Percentiles rank a stretch among this genome's conserved stretches.
Evolutionary conservation across 2,113 vertebrate genomes (phyloP).

Genomic region (Pan paniscus): DNA sequence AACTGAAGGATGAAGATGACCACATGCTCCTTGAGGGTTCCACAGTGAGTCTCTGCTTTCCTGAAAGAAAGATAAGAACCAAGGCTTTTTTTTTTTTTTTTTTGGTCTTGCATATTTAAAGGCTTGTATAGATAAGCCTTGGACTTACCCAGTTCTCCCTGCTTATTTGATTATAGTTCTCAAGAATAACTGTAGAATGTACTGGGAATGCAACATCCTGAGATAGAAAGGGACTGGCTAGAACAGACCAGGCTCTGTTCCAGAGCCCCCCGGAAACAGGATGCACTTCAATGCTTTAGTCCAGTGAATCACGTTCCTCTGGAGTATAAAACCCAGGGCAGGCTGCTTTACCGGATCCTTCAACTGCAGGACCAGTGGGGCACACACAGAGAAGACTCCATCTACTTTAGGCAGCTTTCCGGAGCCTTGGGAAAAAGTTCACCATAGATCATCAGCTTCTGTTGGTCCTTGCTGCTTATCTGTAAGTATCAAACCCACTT

Average conservation of each 20-base stretch:
- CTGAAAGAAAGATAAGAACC: background rate
- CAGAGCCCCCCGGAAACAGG: background rate
- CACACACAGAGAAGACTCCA: too few relatives aligned
- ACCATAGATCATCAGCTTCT: too few relatives aligned
- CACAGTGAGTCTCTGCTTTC: background rate
- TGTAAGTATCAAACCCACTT: background rate
- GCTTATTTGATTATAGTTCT: background rate
- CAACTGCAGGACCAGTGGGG: background rate
- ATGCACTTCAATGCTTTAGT: background rate
- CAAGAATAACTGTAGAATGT: background rate
- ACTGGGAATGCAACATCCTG: background rate
- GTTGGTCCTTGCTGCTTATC: background rate
- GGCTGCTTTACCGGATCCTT: background rate
- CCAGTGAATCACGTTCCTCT: too few relatives aligned
- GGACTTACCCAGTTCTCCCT: background rate
- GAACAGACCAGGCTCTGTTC: background rate
- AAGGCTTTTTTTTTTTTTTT: too few relatives aligned
- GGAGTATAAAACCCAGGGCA: too few relatives aligned
- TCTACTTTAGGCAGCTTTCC: too few relatives aligned
- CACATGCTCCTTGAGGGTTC: fast-evolving
- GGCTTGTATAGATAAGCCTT: background rate
- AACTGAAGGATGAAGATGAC: background rate
- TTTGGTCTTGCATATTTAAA: background rate
- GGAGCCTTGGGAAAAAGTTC: background rate
- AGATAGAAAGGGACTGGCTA: background rate